A percentile compares a stretch with the other conserved stretches of the same genome.
These are phyloP conservation scores for Anhinga rufa DNA, from an alignment of 2,113 vertebrate species.

Conservation along the genomic window DNA sequence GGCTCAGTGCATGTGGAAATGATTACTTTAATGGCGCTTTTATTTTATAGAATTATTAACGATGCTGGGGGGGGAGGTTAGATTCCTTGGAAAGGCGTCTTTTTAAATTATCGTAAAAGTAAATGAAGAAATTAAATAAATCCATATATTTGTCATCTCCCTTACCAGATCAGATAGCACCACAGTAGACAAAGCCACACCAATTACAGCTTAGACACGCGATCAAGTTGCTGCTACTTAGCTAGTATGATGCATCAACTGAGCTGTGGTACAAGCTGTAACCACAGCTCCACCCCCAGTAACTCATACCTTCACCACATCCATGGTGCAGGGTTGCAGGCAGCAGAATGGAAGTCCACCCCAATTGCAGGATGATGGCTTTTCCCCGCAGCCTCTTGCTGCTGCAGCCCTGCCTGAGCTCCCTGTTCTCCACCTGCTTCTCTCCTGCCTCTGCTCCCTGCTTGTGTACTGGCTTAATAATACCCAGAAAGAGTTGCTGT, in stretches of 20 bases:
- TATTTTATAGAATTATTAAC: conserved; percentile 57
- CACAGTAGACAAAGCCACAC: conserved; percentile 32
- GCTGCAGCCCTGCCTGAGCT: background rate
- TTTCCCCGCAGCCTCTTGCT: background rate
- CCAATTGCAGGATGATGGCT: background rate
- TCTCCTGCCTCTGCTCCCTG: background rate
- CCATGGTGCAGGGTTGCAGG: background rate
- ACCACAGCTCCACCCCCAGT: background rate
- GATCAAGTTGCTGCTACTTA: background rate
- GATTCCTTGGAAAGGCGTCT: background rate
- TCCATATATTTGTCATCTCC: conserved; percentile 55
- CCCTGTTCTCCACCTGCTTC: background rate
- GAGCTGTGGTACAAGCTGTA: background rate
- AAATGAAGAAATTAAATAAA: conserved; percentile 51
- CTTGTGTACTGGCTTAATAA: background rate
- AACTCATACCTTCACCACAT: background rate
- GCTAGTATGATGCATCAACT: background rate
- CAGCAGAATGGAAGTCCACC: background rate
- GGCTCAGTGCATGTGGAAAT: conserved; percentile 32
- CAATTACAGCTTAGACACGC: background rate
- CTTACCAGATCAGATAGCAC: conserved; percentile 43
- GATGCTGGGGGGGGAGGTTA: background rate
- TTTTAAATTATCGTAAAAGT: conserved; percentile 38
- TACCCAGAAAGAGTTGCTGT: background rate
- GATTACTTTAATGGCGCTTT: conserved; percentile 51